These are phyloP conservation scores for Andrena bicolor DNA, from an alignment of 2,888 invertebrate genomes.

Conservation along the genomic window DNA sequence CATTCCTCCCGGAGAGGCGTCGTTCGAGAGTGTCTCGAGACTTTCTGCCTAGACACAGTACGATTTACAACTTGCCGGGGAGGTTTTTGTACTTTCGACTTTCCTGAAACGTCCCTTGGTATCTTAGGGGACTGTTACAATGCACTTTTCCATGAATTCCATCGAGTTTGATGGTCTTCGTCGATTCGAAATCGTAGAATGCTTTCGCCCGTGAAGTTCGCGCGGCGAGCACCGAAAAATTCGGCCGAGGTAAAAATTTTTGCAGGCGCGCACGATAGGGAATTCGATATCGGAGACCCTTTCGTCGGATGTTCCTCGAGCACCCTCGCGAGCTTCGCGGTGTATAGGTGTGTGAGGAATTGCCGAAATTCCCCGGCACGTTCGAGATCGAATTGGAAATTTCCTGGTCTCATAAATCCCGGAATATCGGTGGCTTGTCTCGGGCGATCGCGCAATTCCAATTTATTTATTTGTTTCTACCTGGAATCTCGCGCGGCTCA, in stretches of 20 bases:
- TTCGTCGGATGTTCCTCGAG: constrained; percentile 14
- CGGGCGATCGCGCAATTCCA: background rate
- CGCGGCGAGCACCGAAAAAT: background rate
- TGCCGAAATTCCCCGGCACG: constrained; percentile 9
- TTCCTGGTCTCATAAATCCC: background rate
- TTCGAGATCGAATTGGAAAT: constrained; percentile 15
- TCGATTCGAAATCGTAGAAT: background rate
- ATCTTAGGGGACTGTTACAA: background rate
- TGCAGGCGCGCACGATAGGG: background rate
- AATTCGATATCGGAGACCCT: constrained; percentile 14
- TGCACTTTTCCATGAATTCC: background rate
- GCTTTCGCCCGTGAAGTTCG: background rate
- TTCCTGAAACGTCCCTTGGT: background rate
- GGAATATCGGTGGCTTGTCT: background rate
- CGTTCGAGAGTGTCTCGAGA: background rate
- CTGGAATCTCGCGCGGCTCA: background rate
- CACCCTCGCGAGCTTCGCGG: constrained; percentile 12
- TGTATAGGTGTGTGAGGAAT: constrained; percentile 24
- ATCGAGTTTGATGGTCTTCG: background rate
- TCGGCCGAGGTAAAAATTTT: constrained; percentile 21
- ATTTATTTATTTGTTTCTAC: constrained; percentile 2
- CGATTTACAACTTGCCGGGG: background rate
- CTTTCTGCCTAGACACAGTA: background rate
- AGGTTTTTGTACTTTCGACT: background rate
- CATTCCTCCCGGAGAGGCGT: constrained; percentile 13